Evolutionary conservation across 2,888 invertebrate species (phyloP), one percentile per base, ranked within the genome.

Genomic region (Mermis nigrescens): DNA sequence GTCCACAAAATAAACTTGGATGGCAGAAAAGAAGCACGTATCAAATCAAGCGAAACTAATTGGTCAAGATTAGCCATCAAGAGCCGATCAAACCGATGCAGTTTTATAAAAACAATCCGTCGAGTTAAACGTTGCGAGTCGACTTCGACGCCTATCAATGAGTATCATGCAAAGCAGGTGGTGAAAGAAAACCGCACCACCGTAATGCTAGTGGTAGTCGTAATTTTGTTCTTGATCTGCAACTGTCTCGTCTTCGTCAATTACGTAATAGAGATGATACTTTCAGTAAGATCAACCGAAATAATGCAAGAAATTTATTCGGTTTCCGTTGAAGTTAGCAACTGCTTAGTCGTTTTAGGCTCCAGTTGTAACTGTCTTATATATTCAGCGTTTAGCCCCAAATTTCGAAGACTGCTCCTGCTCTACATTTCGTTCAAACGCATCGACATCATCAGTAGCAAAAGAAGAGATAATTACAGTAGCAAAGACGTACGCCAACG

Each of bases 221-320:
- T 70, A n/a, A 67, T 67, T 28, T 66, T 71, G 51, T 70, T 70
- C 56, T 63, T 70, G 32, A 61, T 65, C 57, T 71, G 70, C 62
- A 70, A 70, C 59, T 67, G 69, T 55, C 63, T 70, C 28, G 70
- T 70, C 15, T 71, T 70, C 62, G 66, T 69, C 59, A 71, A 71
- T 61, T 67, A 67, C 60, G 67, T 69, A 27, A 64, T 70, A 55
- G 69, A 69, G 55, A 66, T 66, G 59, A 62, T 68, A 31, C 59
- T 64, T 24, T 52, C 64, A 26, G 31, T 60, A 52, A 27, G 46
- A 28, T 12, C 7, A 7, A 12, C 29, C 29, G 4, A 7, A 4
- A 15, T 22, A 12, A 19, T 27, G 54, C 27, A 27, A 28, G 54
- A 27, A 4, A 24, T 48, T 7, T 53, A 53, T 24, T 53, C 24